Evolutionary conservation across 2,113 vertebrate species (phyloP), one percentile per base, ranked within the genome.

Genomic region (Microcebus lehilahytsara): DNA sequence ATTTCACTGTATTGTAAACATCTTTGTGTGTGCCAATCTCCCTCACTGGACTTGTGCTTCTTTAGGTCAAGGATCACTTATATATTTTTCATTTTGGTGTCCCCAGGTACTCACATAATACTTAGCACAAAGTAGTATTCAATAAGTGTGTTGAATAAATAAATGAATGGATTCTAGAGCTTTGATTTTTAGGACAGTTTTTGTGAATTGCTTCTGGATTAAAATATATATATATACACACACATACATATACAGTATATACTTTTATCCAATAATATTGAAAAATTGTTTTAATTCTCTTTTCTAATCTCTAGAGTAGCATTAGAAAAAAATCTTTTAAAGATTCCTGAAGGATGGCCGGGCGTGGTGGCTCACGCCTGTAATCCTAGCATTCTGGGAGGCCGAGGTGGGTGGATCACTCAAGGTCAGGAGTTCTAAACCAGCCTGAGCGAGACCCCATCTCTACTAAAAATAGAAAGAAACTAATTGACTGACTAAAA

Each of bases 131-230:
- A 56, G 25, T 58, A 22, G 14, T 86, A n/a, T 49, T 92, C 88
- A 93, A 1, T 66, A 74, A 34, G 6, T 71, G 7, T 77, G 11
- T 85, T 80, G 40, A 93, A 34, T 62, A 77, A 93, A 84, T 86
- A 69, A 67, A 25, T 42, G 22, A 89, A 53, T 80, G 56, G 49
- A 74, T 92, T 93, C 64, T 78, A 77, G 58, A 90, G 53, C 85
- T 93, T 79, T 71, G 42, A 77, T 81, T 58, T 96, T 89, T 89
- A 66, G 69, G 74, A 89, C 8, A 91, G 6, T 6, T 66, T 95
- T 87, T 95, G 37, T 89, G 37, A 91, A 72, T 96, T 97, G 34
- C 66, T 74, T 94, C 23, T 81, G 66, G 46, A 56, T 83, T 92
- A 32, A 58, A 92, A 69, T 71, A 14, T 27, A 67, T 9, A 75